Conservation (phyloP, 2,888 invertebrate genomes). For the Lithodes maja region DNA sequence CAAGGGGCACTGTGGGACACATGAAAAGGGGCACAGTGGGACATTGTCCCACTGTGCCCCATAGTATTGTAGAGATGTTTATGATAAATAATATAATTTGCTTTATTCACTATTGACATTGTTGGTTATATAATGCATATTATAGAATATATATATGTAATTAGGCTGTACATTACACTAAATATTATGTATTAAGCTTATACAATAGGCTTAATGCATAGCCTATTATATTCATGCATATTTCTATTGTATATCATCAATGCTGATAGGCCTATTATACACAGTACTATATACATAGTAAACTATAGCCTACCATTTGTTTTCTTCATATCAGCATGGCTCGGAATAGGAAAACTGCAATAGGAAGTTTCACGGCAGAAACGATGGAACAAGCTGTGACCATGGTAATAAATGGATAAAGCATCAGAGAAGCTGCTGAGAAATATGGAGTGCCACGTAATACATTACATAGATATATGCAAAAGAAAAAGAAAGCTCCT, state of each 20-base stretch:
- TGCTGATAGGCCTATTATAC: not conserved
- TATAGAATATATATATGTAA: not conserved
- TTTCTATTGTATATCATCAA: constrained; percentile 5
- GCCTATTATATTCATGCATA: not conserved
- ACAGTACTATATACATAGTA: not conserved
- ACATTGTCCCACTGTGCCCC: constrained; percentile 7
- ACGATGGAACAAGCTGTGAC: constrained; percentile 38
- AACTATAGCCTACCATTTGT: not conserved
- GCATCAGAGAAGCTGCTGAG: constrained; percentile 31
- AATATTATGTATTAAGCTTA: not conserved
- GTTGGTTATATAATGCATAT: not conserved
- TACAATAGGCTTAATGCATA: not conserved
- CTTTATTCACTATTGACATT: not conserved
- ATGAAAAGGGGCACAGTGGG: constrained; percentile 15
- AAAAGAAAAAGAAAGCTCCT: constrained; percentile 19
- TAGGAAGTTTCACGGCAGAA: constrained; percentile 37
- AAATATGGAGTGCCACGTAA: constrained; percentile 30
- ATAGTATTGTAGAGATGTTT: not conserved
- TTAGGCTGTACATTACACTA: constrained; percentile 16
- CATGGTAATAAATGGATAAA: constrained; percentile 36
- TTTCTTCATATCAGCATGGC: constrained; percentile 1
- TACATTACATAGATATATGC: constrained; percentile 35
- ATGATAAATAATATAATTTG: not conserved
- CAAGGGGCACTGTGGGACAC: constrained; percentile 17
- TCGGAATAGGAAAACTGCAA: constrained; percentile 39